Evolutionary conservation across 2,797 vertebrate genomes (phyloP), one percentile per base, ranked within the genome.

Genomic region (Sciaenops ocellatus): DNA sequence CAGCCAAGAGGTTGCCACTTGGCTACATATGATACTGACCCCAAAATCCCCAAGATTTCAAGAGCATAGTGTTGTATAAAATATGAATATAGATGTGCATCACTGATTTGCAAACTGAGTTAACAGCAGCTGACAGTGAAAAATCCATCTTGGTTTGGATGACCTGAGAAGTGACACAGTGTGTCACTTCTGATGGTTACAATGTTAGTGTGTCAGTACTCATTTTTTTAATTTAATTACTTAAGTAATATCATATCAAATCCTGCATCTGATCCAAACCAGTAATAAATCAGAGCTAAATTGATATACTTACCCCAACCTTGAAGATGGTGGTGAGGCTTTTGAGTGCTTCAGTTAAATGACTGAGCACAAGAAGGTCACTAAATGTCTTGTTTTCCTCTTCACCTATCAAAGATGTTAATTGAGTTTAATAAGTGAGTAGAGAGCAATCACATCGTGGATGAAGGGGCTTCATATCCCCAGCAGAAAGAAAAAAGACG

Each of bases 351-450:
- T 73, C n/a, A 47, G 55, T n/a, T 65, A 24, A 62, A 72, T 26
- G 59, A 50, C 34, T 70, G 30, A 64, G 55, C 69, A 51, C 51
- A 66, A 72, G 57, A 69, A 66, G 66, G 78, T 78, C 70, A 78
- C 34, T 70, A 62, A 82, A 75, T 79, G 66, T 79, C 77, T 84
- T 79, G 69, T 85, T 88, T 88, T 87, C 65, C 64, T 75, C 77
- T 85, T 88, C 78, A 82, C 61, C 66, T 77, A 72, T 86, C 76
- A 79, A 69, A 82, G 79, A 76, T 15, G 54, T 55, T 72, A 42
- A 79, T 88, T 74, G 5, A 85, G 78, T 85, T 78, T 38, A 77
- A 44, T 76, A 65, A 84, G 70, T 70, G 68, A 79, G 44, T 8
- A 4, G 51, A 81, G 72, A 71, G 30, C 51, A 47, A 30, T 22